Evolutionary conservation across 2,113 vertebrate genomes (phyloP).

Genomic region (Puffinus mauretanicus): DNA sequence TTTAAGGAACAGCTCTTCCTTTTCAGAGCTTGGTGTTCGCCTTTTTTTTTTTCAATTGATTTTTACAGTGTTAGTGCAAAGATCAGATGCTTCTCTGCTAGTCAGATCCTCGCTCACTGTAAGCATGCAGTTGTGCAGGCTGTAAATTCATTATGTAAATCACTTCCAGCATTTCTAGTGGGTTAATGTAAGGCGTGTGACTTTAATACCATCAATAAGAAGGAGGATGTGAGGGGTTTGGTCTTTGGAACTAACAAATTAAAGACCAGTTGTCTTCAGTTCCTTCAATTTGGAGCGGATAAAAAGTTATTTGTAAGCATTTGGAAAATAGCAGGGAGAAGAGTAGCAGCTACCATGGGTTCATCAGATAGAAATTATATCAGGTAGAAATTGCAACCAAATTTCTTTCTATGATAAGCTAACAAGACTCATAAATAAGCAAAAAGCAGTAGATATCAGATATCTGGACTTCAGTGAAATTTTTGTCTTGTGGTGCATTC

Average conservation of each 20-base stretch:
- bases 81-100: not conserved
- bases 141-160: not conserved
- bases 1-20: not conserved
- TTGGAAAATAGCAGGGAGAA: not conserved
- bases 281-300: not conserved
- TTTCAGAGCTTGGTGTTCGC: not conserved
- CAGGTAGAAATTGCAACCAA: not conserved
- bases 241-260: not conserved
- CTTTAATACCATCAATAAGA: not conserved
- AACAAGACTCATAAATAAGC: not conserved
- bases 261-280: not conserved
- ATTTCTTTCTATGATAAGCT: not conserved
- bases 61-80: not conserved
- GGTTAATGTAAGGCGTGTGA: not conserved
- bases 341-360: not conserved
- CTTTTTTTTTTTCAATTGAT: not conserved
- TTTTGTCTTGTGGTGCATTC: not conserved
- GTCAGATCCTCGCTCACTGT: not conserved
- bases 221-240: not conserved
- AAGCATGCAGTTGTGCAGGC: not conserved
- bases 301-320: not conserved
- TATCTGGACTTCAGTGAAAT: not conserved
- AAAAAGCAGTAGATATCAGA: not conserved
- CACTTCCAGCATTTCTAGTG: not conserved
- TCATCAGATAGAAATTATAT: not conserved